phyloP scores from a whole-genome alignment of 2,888 invertebrate genomes.

The Pegoplata infirma region DNA sequence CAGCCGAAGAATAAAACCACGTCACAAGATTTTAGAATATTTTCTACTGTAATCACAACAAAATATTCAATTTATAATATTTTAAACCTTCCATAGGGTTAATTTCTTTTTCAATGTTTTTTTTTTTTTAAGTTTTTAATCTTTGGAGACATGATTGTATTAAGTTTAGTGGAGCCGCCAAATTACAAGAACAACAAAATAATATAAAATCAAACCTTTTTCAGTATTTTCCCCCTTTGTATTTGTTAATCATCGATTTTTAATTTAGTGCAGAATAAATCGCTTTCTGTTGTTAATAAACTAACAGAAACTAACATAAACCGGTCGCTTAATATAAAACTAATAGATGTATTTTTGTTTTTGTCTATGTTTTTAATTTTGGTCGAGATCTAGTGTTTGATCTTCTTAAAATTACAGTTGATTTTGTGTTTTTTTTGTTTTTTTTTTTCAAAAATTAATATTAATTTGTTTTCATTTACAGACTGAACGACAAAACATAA shows the following conservation, averaged over 20 bases:
- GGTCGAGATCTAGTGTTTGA: not conserved
- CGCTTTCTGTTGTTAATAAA: not conserved
- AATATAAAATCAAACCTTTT: not conserved
- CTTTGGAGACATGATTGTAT: not conserved
- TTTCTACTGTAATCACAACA: too few species aligned
- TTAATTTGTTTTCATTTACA: not conserved
- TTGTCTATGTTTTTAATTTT: not conserved
- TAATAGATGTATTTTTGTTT: not conserved
- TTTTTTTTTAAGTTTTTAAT: not conserved
- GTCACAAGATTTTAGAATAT: too few species aligned
- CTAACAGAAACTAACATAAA: not conserved
- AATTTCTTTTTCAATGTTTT: not conserved
- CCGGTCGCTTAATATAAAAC: not conserved
- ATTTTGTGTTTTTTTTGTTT: not conserved
- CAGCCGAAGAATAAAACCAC: too few species aligned
- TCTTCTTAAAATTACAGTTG: not conserved
- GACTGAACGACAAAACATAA: not conserved
- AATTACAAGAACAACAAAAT: not conserved
- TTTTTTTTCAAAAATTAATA: not conserved
- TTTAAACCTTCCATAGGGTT: not conserved
- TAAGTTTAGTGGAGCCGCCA: slow-evolving; percentile 13
- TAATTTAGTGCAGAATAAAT: slow-evolving; percentile 40
- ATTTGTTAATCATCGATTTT: slow-evolving; percentile 21
- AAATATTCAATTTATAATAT: too few species aligned
- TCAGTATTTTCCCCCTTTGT: not conserved